Evolutionary conservation across 2,888 invertebrate species (phyloP), one percentile per base, ranked within the genome.

Genomic region (Eristalis intricaria): DNA sequence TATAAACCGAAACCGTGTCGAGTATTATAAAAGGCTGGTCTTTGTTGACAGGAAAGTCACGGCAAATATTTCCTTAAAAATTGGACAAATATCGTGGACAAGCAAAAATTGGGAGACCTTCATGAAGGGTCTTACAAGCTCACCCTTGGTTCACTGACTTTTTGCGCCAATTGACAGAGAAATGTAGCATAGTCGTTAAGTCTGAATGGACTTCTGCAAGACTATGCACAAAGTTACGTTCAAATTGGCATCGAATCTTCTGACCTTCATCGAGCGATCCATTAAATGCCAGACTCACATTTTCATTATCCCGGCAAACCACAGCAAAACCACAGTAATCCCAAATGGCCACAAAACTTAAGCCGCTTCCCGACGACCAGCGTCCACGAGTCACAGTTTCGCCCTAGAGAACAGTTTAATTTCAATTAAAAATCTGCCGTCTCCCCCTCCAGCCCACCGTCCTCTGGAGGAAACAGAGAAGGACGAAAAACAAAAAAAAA

Each of bases 381-480:
- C 60, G 11, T 60, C 26, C 60, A 23, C 60, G 23, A 19, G 19
- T 50, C 19, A 19, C 50, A 50, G 50, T 50, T 10, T 8, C 8
- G 50, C 50, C 50, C 50, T 50, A 50, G 50, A 50, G 19, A 50
- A 70, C 70, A 26, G 60, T 40, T 43, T 43, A 71, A 71, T 71
- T 71, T 61, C 71, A 71, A 71, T 61, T 71, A 71, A 71, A 43
- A 71, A 19, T 7, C 38, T 40, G 8, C 1, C 32, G 1, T 11
- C 8, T 26, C 15, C 32, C 23, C 2, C 43, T 13, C 15, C 43
- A 15, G 7, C 40, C 43, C 38, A 35, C 2, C 11, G 5, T 23
- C 8, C 38, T 40, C 38, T 13, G 43, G 2, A 15, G 15, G 15
- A 2, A n/a, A n/a, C n/a, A n/a, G n/a, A n/a, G n/a, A n/a, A n/a